Evolutionary conservation across 2,888 invertebrate species (phyloP).

Genomic region (Lacanobia oleracea): DNA sequence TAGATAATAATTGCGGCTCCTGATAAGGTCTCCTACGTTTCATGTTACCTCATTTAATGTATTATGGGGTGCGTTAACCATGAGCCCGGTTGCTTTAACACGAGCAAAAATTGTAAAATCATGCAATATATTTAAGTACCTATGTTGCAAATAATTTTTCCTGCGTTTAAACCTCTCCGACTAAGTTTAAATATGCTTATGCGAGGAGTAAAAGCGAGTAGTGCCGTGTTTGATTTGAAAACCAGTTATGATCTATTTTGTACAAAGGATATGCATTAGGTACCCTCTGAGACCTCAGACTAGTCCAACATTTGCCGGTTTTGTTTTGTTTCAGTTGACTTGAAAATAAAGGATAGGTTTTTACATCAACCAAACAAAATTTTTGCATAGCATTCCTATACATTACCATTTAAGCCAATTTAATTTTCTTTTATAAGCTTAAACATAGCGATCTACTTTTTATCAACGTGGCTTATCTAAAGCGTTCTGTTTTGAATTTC

Average conservation of each 20-base stretch:
- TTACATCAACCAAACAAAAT: too few species aligned
- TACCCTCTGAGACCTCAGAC: background rate
- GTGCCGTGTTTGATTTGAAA: conserved; percentile 11
- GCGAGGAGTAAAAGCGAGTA: conserved; percentile 7
- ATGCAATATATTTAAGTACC: conserved; percentile 3
- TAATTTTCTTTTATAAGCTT: conserved; percentile 1
- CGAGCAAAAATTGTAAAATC: background rate
- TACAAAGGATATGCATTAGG: conserved; percentile 25
- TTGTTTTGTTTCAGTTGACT: too few species aligned
- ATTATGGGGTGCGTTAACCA: conserved; percentile 24
- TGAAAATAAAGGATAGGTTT: background rate
- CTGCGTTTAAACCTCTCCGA: background rate
- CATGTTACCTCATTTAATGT: conserved; percentile 28
- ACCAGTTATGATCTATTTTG: conserved; percentile 34
- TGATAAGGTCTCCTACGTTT: conserved; percentile 29
- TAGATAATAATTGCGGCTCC: conserved; percentile 44
- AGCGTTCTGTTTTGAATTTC: conserved; percentile 65
- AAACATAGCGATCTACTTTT: background rate
- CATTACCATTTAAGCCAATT: background rate
- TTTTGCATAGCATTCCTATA: too few species aligned
- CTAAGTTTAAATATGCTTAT: background rate
- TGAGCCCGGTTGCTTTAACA: conserved; percentile 1
- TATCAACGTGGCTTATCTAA: conserved; percentile 6
- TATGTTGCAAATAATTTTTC: conserved; percentile 10
- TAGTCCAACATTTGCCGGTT: background rate